phyloP scores from a whole-genome alignment of 2,113 vertebrate genomes.

The Brachyhypopomus gauderio region DNA sequence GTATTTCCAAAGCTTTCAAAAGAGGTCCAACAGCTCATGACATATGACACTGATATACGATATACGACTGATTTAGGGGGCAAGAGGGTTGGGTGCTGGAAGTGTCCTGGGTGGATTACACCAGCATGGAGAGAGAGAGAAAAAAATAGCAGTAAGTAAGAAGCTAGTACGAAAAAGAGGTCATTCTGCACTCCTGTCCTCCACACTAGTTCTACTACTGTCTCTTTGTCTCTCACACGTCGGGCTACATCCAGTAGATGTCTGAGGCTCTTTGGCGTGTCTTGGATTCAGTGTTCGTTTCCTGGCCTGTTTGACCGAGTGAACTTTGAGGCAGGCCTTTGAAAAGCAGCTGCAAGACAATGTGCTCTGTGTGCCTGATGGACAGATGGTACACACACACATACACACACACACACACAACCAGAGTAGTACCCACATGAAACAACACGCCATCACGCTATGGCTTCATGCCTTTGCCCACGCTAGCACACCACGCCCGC shows the following conservation, averaged over 20 bases:
- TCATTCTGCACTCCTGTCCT: neutral
- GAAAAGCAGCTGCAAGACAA: slow-evolving; percentile 51
- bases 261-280: slow-evolving; percentile 21
- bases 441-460: slow-evolving; percentile 37
- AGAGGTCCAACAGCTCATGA: neutral
- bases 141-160: too few species aligned
- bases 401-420: slow-evolving; percentile 3
- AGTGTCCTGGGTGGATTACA: too few species aligned
- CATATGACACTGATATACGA: neutral
- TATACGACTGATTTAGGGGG: too few species aligned
- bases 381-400: slow-evolving; percentile 53
- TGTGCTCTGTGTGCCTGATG: slow-evolving; percentile 52
- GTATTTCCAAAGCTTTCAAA: too few species aligned
- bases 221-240: neutral
- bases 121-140: too few species aligned
- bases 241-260: slow-evolving; percentile 4
- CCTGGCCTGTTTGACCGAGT: slow-evolving; percentile 38
- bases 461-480: slow-evolving; percentile 27
- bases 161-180: too few species aligned
- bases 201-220: neutral
- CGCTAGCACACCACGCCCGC: slow-evolving; percentile 33
- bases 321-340: slow-evolving; percentile 51
- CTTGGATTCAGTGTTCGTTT: slow-evolving; percentile 46
- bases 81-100: too few species aligned
- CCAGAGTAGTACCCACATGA: slow-evolving; percentile 43